phyloP scores from a whole-genome alignment of 2,797 vertebrate species.

The Carduelis carduelis region DNA sequence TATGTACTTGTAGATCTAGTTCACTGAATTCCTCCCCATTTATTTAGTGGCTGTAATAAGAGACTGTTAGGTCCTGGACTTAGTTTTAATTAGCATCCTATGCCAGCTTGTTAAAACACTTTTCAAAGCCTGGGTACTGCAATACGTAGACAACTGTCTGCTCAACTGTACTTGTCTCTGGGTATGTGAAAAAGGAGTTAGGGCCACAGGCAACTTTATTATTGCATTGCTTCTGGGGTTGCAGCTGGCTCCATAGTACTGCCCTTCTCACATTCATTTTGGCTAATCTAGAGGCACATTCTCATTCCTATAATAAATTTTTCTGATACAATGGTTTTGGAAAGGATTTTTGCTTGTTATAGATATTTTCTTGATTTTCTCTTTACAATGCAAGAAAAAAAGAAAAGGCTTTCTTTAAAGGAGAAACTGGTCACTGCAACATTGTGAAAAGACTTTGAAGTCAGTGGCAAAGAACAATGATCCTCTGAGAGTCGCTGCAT shows the following conservation, averaged over 20 bases:
- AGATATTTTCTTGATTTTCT: not conserved
- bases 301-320: not conserved
- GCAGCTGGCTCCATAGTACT: not conserved
- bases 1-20: not conserved
- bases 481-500: not conserved
- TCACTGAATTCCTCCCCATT: accelerated
- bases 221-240: not conserved
- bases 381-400: not conserved
- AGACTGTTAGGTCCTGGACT: not conserved
- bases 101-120: not conserved
- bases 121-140: not conserved
- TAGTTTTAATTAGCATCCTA: not conserved
- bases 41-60: not conserved
- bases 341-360: not conserved
- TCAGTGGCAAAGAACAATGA: not conserved
- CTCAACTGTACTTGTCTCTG: not conserved
- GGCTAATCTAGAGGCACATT: not conserved
- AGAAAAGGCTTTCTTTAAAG: not conserved
- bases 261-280: not conserved
- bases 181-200: not conserved
- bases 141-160: not conserved
- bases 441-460: not conserved
- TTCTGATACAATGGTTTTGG: not conserved
- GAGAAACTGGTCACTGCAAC: not conserved
- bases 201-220: not conserved